Evolutionary conservation across 2,888 invertebrate genomes (phyloP).

Genomic region (Drosophila tripunctata): DNA sequence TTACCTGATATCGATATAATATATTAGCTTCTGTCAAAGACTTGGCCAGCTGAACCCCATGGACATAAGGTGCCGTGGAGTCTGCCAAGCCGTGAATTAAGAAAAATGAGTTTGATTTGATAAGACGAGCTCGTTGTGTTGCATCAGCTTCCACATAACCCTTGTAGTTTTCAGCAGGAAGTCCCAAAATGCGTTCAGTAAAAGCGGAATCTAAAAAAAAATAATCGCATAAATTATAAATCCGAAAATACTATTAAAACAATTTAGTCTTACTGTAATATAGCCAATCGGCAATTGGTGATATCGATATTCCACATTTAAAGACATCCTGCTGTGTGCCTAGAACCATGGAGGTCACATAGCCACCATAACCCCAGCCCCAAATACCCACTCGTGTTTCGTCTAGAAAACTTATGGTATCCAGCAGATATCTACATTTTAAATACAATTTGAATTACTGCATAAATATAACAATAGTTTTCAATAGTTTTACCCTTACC

Average conservation of each 20-base stretch:
- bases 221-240: background rate
- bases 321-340: constrained; percentile 94
- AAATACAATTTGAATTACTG: too few species aligned
- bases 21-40: constrained; percentile 94
- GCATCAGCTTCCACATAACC: constrained; percentile 97
- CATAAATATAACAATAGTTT: background rate
- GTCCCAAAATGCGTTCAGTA: constrained; percentile 96
- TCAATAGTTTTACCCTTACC: constrained; percentile 82
- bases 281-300: constrained; percentile 97
- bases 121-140: constrained; percentile 93
- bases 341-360: constrained; percentile 95
- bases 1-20: constrained; percentile 96
- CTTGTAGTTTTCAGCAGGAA: constrained; percentile 94
- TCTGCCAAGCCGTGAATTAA: constrained; percentile 97
- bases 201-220: constrained; percentile 93
- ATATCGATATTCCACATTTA: constrained; percentile 96
- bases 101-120: constrained; percentile 94
- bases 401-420: constrained; percentile 93
- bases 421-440: constrained; percentile 91
- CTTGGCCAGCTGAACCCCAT: constrained; percentile 94
- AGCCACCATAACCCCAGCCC: constrained; percentile 98
- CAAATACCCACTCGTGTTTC: constrained; percentile 95
- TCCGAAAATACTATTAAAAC: too few species aligned
- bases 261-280: constrained; percentile 98
- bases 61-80: constrained; percentile 96